Evolutionary conservation across 1,140 invertebrate genomes (phyloP).

Genomic region (Ceratitis capitata): DNA sequence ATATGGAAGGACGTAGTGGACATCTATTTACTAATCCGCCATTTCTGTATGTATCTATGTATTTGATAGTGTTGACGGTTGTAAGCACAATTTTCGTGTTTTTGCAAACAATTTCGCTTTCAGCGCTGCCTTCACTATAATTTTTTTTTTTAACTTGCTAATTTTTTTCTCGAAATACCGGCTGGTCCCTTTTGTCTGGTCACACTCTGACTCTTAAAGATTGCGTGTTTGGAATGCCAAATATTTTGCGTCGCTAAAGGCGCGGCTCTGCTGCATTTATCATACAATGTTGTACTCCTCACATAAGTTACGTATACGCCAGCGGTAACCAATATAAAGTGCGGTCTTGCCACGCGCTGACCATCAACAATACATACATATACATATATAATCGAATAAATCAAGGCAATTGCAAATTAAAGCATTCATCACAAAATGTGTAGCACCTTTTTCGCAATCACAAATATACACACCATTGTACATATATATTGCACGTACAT

Average conservation of each 20-base stretch:
- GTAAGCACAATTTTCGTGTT: no score
- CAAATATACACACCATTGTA: no score
- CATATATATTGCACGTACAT: no score
- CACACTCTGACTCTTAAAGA: not conserved
- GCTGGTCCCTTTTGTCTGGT: no score
- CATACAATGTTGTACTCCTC: no score
- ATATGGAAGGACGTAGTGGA: not conserved
- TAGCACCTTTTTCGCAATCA: not conserved
- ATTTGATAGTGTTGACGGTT: not conserved
- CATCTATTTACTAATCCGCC: not conserved
- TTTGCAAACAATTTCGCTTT: not conserved
- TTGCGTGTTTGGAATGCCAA: not conserved
- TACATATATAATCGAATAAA: not conserved
- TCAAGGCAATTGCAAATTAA: conserved; percentile 5
- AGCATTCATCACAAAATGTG: not conserved
- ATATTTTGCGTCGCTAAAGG: not conserved
- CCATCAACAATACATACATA: not conserved
- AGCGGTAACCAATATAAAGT: not conserved
- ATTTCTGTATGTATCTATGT: no score
- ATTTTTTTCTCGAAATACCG: not conserved
- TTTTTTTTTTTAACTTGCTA: not conserved
- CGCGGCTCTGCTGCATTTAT: not conserved
- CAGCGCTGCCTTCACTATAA: not conserved
- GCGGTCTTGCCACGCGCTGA: not conserved
- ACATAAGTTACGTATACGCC: not conserved